Evolutionary conservation across 2,888 invertebrate genomes (phyloP).

Genomic region (Periphyllus acericola): DNA sequence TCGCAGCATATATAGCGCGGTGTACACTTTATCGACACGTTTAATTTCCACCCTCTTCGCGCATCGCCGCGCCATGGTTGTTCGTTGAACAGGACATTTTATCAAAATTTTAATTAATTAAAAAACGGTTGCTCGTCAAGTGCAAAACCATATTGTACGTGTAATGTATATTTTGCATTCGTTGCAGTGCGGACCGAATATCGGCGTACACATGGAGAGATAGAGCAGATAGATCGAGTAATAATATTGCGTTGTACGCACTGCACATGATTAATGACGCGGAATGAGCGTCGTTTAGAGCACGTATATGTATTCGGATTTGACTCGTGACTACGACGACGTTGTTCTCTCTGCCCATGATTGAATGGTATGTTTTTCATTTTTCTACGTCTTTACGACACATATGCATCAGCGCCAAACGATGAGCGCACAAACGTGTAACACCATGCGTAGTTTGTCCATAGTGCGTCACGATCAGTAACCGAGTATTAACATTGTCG

Average conservation of each 20-base stretch:
- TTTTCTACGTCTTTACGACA: not conserved
- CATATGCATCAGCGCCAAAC: too few species aligned
- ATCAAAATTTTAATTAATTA: not conserved
- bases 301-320: not conserved
- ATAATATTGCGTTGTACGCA: not conserved
- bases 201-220: not conserved
- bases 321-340: not conserved
- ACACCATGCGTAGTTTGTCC: too few species aligned
- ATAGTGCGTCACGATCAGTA: too few species aligned
- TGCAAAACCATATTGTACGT: not conserved
- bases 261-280: not conserved
- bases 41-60: conserved; percentile 7
- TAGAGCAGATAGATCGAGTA: not conserved
- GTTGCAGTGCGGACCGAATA: not conserved
- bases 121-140: not conserved
- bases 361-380: not conserved
- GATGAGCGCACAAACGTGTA: too few species aligned
- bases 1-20: not conserved
- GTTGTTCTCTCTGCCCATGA: not conserved
- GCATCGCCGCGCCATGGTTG: not conserved
- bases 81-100: not conserved
- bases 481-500: too few species aligned
- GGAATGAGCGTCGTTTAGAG: not conserved
- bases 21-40: conserved; percentile 3
- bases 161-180: too few species aligned